These are phyloP conservation scores for Corythornis cristatus DNA, from an alignment of 2,113 vertebrate species.

Conservation along the genomic window DNA sequence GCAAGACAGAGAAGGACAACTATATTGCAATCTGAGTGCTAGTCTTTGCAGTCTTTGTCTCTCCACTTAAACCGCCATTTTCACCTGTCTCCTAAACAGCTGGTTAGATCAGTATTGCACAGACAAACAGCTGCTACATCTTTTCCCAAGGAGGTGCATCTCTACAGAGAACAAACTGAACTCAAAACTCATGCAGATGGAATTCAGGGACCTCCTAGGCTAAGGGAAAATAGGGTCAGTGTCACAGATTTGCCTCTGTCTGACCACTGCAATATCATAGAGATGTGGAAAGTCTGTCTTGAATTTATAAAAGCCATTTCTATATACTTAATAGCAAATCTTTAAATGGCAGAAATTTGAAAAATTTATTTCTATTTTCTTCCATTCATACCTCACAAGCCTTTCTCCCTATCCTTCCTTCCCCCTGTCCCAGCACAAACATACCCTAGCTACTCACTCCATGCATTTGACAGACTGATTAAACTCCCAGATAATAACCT, in stretches of 20 bases:
- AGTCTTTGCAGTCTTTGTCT: background rate
- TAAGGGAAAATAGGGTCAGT: background rate
- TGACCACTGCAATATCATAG: background rate
- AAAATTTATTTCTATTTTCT: background rate
- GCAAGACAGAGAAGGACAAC: background rate
- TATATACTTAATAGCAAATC: background rate
- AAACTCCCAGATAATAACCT: slow-evolving; percentile 53
- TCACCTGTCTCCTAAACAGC: background rate
- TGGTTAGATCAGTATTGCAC: background rate
- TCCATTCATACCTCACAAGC: slow-evolving; percentile 10
- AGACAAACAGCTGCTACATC: background rate
- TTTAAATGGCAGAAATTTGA: background rate
- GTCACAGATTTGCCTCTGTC: background rate
- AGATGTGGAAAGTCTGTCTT: background rate
- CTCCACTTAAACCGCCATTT: background rate
- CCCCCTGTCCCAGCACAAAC: background rate
- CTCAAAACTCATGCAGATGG: background rate
- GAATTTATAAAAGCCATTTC: background rate
- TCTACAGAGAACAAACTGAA: background rate
- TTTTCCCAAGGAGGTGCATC: background rate
- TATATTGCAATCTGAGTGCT: background rate
- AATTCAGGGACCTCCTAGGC: background rate
- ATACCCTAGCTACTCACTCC: background rate
- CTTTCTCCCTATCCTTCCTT: background rate
- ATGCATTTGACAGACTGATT: slow-evolving; percentile 29